phyloP scores from a whole-genome alignment of 37 sponge, comb jelly and placozoan genomes.

The Agelas oroides region DNA sequence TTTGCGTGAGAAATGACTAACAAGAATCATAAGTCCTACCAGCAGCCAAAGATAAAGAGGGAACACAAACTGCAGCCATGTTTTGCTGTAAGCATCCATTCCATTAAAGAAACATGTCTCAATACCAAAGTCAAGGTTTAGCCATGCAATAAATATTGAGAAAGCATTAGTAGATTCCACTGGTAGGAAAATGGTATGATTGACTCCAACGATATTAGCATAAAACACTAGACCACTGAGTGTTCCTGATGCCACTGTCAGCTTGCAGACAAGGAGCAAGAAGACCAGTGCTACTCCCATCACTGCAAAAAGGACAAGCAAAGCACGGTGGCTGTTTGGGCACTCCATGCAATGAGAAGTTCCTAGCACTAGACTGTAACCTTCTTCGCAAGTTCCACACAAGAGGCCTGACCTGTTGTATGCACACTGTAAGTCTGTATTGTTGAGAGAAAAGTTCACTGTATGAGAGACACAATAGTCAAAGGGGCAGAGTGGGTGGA shows the following conservation, averaged over 20 bases:
- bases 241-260: conserved; percentile 12
- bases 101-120: conserved; percentile 31
- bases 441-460: neutral
- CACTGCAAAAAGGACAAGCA: conserved; percentile 28
- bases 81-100: conserved; percentile 12
- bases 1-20: neutral
- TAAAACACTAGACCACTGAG: conserved; percentile 41
- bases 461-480: conserved; percentile 4
- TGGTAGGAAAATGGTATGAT: conserved; percentile 10
- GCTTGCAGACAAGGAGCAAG: neutral
- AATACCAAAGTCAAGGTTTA: conserved; percentile 30
- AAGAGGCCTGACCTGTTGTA: neutral
- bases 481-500: conserved; percentile 16
- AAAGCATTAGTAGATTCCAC: neutral
- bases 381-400: neutral
- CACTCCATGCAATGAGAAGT: conserved; percentile 36
- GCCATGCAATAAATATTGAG: conserved; percentile 8
- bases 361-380: conserved; percentile 38
- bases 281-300: conserved; percentile 32
- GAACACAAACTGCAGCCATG: conserved; percentile 39
- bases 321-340: conserved; percentile 11
- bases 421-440: conserved; percentile 12
- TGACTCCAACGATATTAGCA: conserved; percentile 38
- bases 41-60: conserved; percentile 7
- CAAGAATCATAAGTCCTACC: conserved; percentile 5